A percentile compares a stretch with the other conserved stretches of the same genome.
These are phyloP conservation scores for Sycophaga agraensis DNA, from an alignment of 1,140 invertebrate species.

Conservation along the genomic window DNA sequence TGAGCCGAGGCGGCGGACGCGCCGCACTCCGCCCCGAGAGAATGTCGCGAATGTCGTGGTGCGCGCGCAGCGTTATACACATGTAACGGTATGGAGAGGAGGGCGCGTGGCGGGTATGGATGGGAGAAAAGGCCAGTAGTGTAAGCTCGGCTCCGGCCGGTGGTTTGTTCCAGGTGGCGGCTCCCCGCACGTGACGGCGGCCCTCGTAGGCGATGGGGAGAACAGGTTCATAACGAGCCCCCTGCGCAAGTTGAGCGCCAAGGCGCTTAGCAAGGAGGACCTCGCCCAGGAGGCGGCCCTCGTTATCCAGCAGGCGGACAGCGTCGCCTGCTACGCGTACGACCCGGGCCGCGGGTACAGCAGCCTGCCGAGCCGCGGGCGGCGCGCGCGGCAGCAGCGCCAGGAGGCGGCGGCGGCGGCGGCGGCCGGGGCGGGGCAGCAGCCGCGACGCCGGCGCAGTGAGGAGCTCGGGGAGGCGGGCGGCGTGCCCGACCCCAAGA, in stretches of 20 bases:
- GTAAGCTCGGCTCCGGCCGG: too few relatives aligned
- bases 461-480: slow-evolving; percentile 45
- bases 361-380: slow-evolving; percentile 60
- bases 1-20: too few relatives aligned
- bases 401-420: slow-evolving; percentile 26
- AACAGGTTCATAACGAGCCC: slow-evolving; percentile 58
- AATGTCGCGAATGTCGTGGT: too few relatives aligned
- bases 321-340: slow-evolving; percentile 62
- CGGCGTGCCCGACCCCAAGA: slow-evolving; percentile 13
- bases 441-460: slow-evolving; percentile 39
- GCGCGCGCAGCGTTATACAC: too few relatives aligned
- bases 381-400: slow-evolving; percentile 46
- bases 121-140: too few relatives aligned
- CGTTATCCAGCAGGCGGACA: slow-evolving; percentile 67
- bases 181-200: slow-evolving; percentile 33
- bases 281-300: slow-evolving; percentile 70
- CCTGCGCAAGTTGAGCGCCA: slow-evolving; percentile 67
- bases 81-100: too few relatives aligned
- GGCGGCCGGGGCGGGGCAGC: slow-evolving; percentile 45
- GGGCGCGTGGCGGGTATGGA: too few relatives aligned
- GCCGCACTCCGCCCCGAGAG: too few relatives aligned
- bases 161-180: slow-evolving; percentile 55
- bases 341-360: slow-evolving; percentile 63
- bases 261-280: slow-evolving; percentile 65
- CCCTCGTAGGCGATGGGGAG: slow-evolving; percentile 54